These are phyloP conservation scores for Halichondria panicea DNA, from an alignment of 37 sponge, comb jelly and placozoan species.

Conservation along the genomic window DNA sequence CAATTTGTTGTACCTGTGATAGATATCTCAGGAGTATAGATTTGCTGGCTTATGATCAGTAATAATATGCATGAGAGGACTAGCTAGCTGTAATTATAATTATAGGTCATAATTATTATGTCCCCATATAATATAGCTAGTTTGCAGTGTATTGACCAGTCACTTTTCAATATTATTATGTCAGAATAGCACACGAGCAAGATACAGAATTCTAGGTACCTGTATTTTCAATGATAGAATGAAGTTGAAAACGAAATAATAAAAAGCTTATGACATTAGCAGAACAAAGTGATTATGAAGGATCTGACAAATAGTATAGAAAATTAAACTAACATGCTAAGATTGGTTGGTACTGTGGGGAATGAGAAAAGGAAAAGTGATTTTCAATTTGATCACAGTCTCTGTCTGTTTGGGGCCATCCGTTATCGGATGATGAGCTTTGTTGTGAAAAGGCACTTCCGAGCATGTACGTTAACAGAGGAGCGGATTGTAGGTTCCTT, in stretches of 20 bases:
- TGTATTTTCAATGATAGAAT: slow-evolving; percentile 8
- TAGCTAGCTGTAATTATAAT: too few species aligned
- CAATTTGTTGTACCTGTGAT: too few species aligned
- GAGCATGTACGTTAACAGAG: slow-evolving; percentile 63
- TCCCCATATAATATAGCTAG: too few species aligned
- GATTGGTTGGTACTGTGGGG: slow-evolving; percentile 23
- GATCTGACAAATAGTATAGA: neutral
- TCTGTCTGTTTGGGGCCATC: neutral
- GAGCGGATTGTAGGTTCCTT: slow-evolving; percentile 33
- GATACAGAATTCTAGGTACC: neutral
- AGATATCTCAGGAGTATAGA: too few species aligned
- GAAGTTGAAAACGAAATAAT: neutral
- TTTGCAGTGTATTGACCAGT: too few species aligned
- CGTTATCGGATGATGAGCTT: too few species aligned
- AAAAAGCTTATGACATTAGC: neutral
- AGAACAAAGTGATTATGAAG: slow-evolving; percentile 3
- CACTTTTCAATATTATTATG: too few species aligned
- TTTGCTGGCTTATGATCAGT: too few species aligned
- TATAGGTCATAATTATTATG: too few species aligned
- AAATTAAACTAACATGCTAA: slow-evolving; percentile 32
- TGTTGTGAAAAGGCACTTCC: slow-evolving; percentile 39
- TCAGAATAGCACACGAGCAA: slow-evolving; percentile 8
- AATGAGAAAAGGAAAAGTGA: slow-evolving; percentile 32
- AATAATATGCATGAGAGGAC: too few species aligned
- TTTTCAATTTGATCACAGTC: neutral